Conservation (phyloP, 2,888 invertebrate species). For the Melieria crassipennis region DNA sequence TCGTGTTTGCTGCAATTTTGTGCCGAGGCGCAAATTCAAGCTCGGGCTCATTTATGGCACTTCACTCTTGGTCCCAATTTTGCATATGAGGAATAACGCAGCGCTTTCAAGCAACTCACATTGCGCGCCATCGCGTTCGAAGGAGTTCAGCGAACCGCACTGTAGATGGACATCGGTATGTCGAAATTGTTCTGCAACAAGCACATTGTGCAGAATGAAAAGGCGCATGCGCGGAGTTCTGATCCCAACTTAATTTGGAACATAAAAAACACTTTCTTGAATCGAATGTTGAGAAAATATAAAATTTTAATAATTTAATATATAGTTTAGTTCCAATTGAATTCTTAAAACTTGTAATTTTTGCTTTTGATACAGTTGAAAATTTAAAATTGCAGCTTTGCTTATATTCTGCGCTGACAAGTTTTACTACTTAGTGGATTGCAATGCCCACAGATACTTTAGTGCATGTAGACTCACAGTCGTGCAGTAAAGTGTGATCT, state of each 20-base stretch:
- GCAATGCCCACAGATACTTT: too few relatives aligned
- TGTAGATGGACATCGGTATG: neutral
- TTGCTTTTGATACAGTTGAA: neutral
- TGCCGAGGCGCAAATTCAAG: too few relatives aligned
- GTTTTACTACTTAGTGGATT: too few relatives aligned
- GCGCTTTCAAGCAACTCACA: slow-evolving; percentile 50
- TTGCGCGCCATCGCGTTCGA: slow-evolving; percentile 46
- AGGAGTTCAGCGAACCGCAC: slow-evolving; percentile 26
- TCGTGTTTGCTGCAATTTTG: too few relatives aligned
- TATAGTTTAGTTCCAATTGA: neutral
- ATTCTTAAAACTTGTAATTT: neutral
- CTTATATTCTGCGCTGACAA: too few relatives aligned
- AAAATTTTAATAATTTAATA: neutral
- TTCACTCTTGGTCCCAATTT: slow-evolving; percentile 57
- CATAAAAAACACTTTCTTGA: too few relatives aligned
- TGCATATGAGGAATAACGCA: slow-evolving; percentile 59
- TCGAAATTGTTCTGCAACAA: too few relatives aligned
- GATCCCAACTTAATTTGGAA: too few relatives aligned
- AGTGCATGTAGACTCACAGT: too few relatives aligned
- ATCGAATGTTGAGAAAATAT: neutral
- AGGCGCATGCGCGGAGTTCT: too few relatives aligned
- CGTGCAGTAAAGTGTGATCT: too few relatives aligned
- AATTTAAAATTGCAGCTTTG: neutral
- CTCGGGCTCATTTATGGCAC: slow-evolving; percentile 39
- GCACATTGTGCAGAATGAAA: too few relatives aligned